Conservation (phyloP, 2,797 vertebrate species). For the Onychomys torridus region DNA sequence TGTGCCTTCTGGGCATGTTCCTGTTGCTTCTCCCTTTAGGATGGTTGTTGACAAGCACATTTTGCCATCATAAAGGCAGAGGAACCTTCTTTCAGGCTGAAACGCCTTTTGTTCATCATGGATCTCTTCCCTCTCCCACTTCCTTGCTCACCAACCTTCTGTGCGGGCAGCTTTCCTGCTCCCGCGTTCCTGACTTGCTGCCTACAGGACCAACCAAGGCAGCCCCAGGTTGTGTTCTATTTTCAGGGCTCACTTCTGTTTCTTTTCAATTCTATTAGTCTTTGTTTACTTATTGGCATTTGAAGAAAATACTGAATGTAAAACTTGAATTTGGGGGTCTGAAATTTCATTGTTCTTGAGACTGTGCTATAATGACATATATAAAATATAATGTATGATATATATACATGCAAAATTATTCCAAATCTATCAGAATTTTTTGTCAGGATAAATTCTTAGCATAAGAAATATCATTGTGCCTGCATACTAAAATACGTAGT, state of each 20-base stretch:
- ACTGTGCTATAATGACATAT: background rate
- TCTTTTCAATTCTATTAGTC: background rate
- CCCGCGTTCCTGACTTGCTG: background rate
- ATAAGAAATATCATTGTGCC: background rate
- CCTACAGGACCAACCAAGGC: background rate
- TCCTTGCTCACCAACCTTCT: background rate
- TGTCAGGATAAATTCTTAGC: background rate
- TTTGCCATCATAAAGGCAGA: background rate
- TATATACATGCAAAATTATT: background rate
- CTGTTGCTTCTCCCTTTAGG: background rate
- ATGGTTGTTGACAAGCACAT: background rate
- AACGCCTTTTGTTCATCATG: background rate
- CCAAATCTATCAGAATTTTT: slow-evolving; percentile 1
- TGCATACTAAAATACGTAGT: background rate
- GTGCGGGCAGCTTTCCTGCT: background rate
- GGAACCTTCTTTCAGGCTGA: background rate
- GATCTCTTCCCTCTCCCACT: background rate
- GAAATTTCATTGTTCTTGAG: slow-evolving; percentile 14
- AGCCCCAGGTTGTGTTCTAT: background rate
- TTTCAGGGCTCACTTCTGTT: background rate
- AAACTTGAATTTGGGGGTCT: slow-evolving; percentile 1
- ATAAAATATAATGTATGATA: background rate
- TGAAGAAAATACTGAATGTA: background rate
- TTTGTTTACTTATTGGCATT: background rate
- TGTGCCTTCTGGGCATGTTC: slow-evolving; percentile 18